These are phyloP conservation scores for Scaptomyza caliginosa DNA, from an alignment of 2,888 invertebrate species.

Conservation along the genomic window DNA sequence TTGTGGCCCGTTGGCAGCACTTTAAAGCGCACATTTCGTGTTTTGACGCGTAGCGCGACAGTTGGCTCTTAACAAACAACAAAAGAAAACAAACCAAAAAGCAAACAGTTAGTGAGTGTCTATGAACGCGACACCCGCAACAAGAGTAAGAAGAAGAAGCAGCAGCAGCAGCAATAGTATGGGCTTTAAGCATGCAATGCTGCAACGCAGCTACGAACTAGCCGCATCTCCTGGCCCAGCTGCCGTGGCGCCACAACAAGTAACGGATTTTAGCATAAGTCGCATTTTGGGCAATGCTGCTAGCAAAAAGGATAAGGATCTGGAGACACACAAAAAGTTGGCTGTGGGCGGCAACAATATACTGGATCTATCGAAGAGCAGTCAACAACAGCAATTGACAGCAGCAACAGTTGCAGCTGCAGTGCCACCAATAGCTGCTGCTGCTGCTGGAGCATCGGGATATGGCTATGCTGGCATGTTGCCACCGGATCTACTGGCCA, in stretches of 20 bases:
- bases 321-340: conserved; percentile 24
- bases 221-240: conserved; percentile 58
- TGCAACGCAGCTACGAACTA: conserved; percentile 81
- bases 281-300: conserved; percentile 64
- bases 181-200: conserved; percentile 83
- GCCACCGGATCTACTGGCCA: conserved; percentile 77
- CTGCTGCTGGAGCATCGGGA: neutral
- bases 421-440: neutral
- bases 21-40: conserved; percentile 75
- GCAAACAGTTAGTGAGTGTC: conserved; percentile 27
- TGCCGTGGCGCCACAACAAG: conserved; percentile 52
- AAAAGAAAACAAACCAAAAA: neutral
- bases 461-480: conserved; percentile 55
- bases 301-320: conserved; percentile 17
- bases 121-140: conserved; percentile 73
- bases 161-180: conserved; percentile 53
- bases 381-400: conserved; percentile 22
- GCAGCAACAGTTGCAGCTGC: neutral
- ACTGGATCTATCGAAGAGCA: conserved; percentile 81
- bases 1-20: conserved; percentile 60
- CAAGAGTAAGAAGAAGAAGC: neutral
- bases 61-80: conserved; percentile 49
- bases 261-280: conserved; percentile 83
- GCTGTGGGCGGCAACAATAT: conserved; percentile 47
- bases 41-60: conserved; percentile 82